These are phyloP conservation scores for Orthochromis indermauri DNA, from an alignment of 2,113 vertebrate species.

Conservation along the genomic window DNA sequence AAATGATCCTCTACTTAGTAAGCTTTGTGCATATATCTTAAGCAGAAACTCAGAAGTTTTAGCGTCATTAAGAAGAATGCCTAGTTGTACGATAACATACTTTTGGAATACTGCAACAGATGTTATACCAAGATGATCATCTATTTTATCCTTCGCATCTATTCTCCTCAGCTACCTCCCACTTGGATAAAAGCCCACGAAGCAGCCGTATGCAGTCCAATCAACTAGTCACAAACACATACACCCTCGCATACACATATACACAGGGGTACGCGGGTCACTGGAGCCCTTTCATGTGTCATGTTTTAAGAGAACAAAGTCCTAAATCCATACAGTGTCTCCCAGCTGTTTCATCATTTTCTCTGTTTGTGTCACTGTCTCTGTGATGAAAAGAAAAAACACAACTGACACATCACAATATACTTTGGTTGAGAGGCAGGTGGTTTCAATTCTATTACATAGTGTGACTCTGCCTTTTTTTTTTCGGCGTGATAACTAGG, in stretches of 20 bases:
- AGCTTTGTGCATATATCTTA: background rate
- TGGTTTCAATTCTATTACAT: background rate
- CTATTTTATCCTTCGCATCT: background rate
- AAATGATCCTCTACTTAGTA: background rate
- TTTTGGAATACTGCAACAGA: background rate
- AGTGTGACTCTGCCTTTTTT: background rate
- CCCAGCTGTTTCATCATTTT: conserved; percentile 17
- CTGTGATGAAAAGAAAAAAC: background rate
- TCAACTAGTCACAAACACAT: conserved; percentile 3
- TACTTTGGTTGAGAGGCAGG: background rate
- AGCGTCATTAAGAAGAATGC: background rate
- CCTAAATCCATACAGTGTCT: background rate
- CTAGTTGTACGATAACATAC: background rate
- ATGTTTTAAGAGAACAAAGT: conserved; percentile 32
- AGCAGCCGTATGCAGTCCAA: background rate
- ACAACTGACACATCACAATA: background rate
- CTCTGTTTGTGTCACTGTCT: background rate
- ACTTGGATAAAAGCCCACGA: conserved; percentile 9
- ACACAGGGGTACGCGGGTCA: conserved; percentile 3
- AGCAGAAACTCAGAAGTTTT: background rate
- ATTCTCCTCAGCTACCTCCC: background rate
- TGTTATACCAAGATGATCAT: background rate
- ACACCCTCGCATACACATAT: background rate
- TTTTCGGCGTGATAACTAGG: background rate
- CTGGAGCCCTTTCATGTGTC: conserved; percentile 5